Conservation (phyloP, 2,888 invertebrate species). For the Leucophenga maculata region DNA sequence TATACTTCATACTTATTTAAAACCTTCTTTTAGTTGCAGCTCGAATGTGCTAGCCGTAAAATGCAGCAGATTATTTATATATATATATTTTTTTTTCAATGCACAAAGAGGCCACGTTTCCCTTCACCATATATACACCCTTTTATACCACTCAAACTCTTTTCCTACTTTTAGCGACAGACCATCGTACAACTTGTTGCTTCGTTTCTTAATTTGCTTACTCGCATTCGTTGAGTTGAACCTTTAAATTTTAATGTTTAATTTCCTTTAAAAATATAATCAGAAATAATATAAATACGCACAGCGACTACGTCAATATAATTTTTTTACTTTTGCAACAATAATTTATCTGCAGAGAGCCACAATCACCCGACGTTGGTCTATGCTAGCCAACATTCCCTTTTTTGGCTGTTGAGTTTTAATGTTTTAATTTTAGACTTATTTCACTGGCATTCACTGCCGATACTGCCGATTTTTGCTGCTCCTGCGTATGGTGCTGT, state of each 20-base stretch:
- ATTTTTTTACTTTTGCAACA: slow-evolving; percentile 56
- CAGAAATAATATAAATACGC: slow-evolving; percentile 26
- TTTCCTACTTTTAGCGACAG: no score
- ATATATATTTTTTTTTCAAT: not conserved
- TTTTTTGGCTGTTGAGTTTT: slow-evolving; percentile 73
- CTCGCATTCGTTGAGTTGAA: slow-evolving; percentile 27
- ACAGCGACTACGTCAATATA: slow-evolving; percentile 13
- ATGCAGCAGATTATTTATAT: no score
- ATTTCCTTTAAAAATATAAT: slow-evolving; percentile 42
- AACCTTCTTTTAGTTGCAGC: no score
- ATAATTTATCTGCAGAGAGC: slow-evolving; percentile 44
- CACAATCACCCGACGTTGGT: slow-evolving; percentile 33
- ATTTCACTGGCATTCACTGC: no score
- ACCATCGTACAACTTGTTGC: slow-evolving; percentile 9
- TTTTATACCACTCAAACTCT: no score
- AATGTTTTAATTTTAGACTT: no score
- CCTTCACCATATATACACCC: no score
- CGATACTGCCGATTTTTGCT: no score
- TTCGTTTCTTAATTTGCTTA: not conserved
- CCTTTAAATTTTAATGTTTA: slow-evolving; percentile 41
- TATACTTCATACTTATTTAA: no score
- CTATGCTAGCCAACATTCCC: slow-evolving; percentile 59
- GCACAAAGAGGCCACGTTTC: slow-evolving; percentile 46
- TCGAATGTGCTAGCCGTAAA: no score
- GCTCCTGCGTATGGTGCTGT: no score